Evolutionary conservation across 2,797 vertebrate species (phyloP).

Genomic region (Cyclura pinguis): DNA sequence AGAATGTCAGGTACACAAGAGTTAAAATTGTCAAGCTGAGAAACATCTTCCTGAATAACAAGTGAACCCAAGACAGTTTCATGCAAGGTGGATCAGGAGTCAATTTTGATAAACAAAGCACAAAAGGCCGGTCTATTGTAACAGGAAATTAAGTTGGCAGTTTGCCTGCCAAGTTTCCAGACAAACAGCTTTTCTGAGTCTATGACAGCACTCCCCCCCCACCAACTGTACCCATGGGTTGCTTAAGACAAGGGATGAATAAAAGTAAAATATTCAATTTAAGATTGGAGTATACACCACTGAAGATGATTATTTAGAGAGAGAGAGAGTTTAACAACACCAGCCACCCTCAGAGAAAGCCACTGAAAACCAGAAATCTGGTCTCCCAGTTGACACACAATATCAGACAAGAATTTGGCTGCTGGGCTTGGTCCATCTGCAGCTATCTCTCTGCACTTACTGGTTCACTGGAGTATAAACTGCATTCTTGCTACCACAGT

Average conservation of each 20-base stretch:
- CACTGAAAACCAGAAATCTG: neutral
- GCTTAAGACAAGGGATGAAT: neutral
- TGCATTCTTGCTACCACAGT: neutral
- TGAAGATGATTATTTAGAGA: neutral
- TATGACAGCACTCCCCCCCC: too few relatives aligned
- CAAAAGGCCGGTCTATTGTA: neutral
- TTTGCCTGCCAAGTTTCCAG: neutral
- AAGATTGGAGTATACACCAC: neutral
- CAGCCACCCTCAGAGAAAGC: neutral
- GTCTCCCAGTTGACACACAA: neutral
- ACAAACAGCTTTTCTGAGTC: neutral
- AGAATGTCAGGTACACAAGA: neutral
- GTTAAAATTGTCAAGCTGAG: neutral
- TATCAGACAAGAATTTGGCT: neutral
- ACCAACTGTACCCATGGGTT: neutral
- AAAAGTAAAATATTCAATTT: neutral
- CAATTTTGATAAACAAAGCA: slow-evolving; percentile 3
- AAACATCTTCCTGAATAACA: neutral
- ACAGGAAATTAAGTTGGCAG: slow-evolving; percentile 6
- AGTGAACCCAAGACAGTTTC: neutral
- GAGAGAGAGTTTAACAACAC: neutral
- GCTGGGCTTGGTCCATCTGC: neutral
- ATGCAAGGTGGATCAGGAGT: neutral
- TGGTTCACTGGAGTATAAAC: neutral
- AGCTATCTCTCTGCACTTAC: neutral